These are phyloP conservation scores for Polyergus mexicanus DNA, from an alignment of 1,140 invertebrate genomes.

Conservation along the genomic window DNA sequence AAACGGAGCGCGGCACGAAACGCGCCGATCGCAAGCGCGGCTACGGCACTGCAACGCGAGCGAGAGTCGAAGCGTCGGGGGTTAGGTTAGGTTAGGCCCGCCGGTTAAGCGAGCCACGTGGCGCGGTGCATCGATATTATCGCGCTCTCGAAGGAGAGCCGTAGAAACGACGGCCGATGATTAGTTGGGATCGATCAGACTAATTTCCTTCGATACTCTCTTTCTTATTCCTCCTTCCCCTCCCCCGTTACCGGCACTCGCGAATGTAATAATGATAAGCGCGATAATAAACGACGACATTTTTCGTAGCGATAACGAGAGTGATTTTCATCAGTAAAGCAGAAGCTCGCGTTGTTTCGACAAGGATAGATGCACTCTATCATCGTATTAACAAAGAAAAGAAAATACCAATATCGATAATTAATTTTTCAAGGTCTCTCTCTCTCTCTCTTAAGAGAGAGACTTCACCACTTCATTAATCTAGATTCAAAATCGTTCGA, in stretches of 20 bases:
- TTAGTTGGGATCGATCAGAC: background rate
- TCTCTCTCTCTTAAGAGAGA: no score
- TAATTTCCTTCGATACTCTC: background rate
- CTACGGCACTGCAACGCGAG: constrained; percentile 16
- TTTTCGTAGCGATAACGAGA: no score
- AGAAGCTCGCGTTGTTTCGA: no score
- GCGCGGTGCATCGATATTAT: constrained; percentile 27
- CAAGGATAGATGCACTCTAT: no score
- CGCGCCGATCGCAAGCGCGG: constrained; percentile 6
- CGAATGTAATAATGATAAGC: no score
- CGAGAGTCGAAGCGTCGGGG: background rate
- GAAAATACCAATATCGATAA: background rate
- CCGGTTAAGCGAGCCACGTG: constrained; percentile 38
- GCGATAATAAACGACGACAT: no score
- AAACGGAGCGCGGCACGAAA: background rate
- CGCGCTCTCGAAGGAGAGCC: background rate
- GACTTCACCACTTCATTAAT: no score
- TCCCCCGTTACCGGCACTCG: no score
- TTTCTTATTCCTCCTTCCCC: background rate
- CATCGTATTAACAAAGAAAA: no score
- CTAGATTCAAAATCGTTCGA: background rate
- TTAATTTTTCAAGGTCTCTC: background rate
- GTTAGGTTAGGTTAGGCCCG: constrained; percentile 39
- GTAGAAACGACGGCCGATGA: background rate
- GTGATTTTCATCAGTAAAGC: no score